Conservation (phyloP, 35 echinoderm and acorn worm genomes). For the Anneissia japonica region DNA sequence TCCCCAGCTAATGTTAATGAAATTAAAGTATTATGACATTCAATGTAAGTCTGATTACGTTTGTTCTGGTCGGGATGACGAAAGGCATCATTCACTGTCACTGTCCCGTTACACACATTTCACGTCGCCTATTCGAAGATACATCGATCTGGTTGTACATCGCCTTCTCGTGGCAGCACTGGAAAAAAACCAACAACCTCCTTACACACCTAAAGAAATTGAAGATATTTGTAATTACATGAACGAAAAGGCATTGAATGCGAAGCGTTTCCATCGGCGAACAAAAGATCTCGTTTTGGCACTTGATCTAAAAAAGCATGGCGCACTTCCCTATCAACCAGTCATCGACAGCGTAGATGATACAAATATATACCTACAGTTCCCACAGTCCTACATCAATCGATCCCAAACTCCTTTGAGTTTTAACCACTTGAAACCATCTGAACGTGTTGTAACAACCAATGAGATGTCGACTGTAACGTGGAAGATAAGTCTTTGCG, state of each 20-base stretch:
- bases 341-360: constrained; percentile 37
- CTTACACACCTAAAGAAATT: constrained; percentile 54
- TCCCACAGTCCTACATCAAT: constrained; percentile 39
- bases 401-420: neutral
- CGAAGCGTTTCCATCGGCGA: constrained; percentile 37
- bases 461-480: constrained; percentile 16
- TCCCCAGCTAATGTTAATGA: constrained; percentile 52
- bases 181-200: constrained; percentile 30
- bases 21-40: constrained; percentile 30
- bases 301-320: constrained; percentile 54
- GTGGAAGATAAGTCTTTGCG: constrained; percentile 59
- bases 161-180: constrained; percentile 55
- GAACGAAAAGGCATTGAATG: constrained; percentile 52
- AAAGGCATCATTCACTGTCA: constrained; percentile 57
- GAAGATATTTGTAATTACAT: constrained; percentile 61
- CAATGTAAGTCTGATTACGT: constrained; percentile 47
- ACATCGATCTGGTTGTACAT: constrained; percentile 79
- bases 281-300: constrained; percentile 24
- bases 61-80: constrained; percentile 17
- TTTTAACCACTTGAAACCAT: constrained; percentile 51
- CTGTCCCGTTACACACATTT: constrained; percentile 70
- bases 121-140: constrained; percentile 83
- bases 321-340: constrained; percentile 17
- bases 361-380: constrained; percentile 19
- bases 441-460: too few species aligned